Evolutionary conservation across 2,797 vertebrate species (phyloP), one percentile per base, ranked within the genome.

Genomic region (Phaenicophaeus curvirostris): DNA sequence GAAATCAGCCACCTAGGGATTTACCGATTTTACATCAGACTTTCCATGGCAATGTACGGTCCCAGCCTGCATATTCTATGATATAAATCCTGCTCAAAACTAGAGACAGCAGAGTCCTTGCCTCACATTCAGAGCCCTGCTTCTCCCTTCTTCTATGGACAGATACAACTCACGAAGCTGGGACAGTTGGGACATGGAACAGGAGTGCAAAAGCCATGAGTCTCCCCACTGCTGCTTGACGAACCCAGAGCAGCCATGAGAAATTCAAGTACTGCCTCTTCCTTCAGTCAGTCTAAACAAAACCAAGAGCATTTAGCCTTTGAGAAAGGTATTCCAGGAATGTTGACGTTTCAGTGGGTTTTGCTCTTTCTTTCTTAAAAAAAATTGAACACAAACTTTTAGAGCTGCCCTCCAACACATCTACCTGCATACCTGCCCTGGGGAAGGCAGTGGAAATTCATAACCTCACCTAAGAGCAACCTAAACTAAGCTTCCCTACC

Each of bases 311-410:
- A 31, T 74, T 84, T 54, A 63, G 44, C 57, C 58, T 88, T 63
- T 53, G 39, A 3, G 4, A 55, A 86, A 94, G 57, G 93, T 79
- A 96, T 96, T 93, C 63, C 44, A 89, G 81, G 93, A 94, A 93
- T 92, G 90, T 18, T 33, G 76, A 77, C 2, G 6, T 68, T 80
- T 87, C 35, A 8, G 53, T 59, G 57, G 3, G 1, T 88, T 79
- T 37, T 21, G 13, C 21, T 20, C 71, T 44, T 42, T 46, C 18
- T 91, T 92, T 83, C 19, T 81, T 24, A 30, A 76, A 44, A 44
- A 85, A 18, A 13, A 23, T 3, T 25, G 13, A 4, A 5, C 42
- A 8, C 24, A 48, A 78, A 53, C 13, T 14, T 74, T 77, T 51
- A 57, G 54, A 41, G 28, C 54, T 76, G 18, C 20, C 11, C 35